Evolutionary conservation across 1,140 invertebrate species (phyloP), one percentile per base, ranked within the genome.

Genomic region (Caenorhabditis remanei): DNA sequence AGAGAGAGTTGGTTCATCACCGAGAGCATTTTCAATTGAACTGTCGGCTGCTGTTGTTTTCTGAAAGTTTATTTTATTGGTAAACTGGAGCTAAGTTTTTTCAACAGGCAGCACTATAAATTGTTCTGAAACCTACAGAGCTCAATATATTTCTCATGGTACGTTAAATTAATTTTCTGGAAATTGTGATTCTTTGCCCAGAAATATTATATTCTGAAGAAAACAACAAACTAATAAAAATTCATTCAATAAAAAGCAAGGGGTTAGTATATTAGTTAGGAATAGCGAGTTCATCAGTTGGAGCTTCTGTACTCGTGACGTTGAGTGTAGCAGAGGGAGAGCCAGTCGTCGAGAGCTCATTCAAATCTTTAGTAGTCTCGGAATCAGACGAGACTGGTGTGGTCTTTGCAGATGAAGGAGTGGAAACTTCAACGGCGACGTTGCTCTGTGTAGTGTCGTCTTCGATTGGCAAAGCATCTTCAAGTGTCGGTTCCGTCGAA

Each of bases 1-100:
- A 50, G 71, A 79, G 21, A 79, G 46, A 4, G 40, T 79, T 11
- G 71, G 46, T n/a, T 65, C 83, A 55, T 88, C 87, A 19, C 83
- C 84, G n/a, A 88, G n/a, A 21, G 75, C 87, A 58, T 41, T 56
- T 85, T 88, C 87, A 24, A 88, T 84, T 4, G 50, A 71, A 75
- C 71, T 88, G 16, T 88, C 87, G 14, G 84, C 87, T 11, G 61
- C 63, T 7, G 84, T 53, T 0, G 84, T 63, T 14, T 82, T 82
- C 87, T 87, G 53, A 83, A 83, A 48, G 24, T 14, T 13, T 9
- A 9, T 41, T 7, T 85, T 41, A n/a, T n/a, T 58, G 7, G 6
- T 58, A 58, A 7, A 16, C 6, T 58, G 13, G 19, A n/a, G 56
- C 14, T 11, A 19, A n/a, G 63, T 65, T 40, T 40, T 56, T 16